A percentile compares a stretch with the other conserved stretches of the same genome.
Conservation (phyloP, 2,113 vertebrate species). For the Dermatemys mawii region DNA sequence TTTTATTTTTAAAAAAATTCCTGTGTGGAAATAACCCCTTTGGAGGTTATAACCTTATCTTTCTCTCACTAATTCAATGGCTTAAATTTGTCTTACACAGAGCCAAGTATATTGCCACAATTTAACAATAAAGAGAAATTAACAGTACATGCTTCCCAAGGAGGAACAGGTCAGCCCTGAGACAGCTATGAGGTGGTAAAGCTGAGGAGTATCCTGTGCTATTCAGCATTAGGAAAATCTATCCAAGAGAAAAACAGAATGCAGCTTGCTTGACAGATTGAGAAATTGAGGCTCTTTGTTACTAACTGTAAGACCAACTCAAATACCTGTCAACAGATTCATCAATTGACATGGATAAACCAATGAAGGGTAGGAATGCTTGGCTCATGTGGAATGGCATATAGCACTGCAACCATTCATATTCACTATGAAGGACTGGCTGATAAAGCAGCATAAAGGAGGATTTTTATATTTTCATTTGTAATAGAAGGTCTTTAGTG, state of each 20-base stretch:
- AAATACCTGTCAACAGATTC: neutral
- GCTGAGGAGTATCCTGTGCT: rapidly evolving
- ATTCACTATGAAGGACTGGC: rapidly evolving
- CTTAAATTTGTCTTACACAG: rapidly evolving
- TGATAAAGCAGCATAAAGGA: neutral
- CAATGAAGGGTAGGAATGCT: neutral
- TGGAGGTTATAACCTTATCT: neutral
- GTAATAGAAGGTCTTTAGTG: neutral
- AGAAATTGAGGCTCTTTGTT: neutral
- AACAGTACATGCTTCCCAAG: neutral
- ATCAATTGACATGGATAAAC: neutral
- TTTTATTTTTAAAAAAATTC: neutral
- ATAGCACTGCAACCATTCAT: neutral
- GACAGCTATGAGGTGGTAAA: neutral
- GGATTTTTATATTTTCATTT: neutral
- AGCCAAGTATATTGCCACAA: neutral
- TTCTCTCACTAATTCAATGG: neutral
- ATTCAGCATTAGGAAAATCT: neutral
- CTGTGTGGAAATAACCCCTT: neutral
- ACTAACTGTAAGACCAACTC: neutral
- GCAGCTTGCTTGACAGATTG: neutral
- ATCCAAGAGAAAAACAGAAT: neutral
- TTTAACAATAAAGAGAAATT: neutral
- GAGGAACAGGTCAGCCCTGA: neutral
- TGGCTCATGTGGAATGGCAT: neutral